Conservation (phyloP, 2,888 invertebrate genomes). For the Gandaritis pyraliata region DNA sequence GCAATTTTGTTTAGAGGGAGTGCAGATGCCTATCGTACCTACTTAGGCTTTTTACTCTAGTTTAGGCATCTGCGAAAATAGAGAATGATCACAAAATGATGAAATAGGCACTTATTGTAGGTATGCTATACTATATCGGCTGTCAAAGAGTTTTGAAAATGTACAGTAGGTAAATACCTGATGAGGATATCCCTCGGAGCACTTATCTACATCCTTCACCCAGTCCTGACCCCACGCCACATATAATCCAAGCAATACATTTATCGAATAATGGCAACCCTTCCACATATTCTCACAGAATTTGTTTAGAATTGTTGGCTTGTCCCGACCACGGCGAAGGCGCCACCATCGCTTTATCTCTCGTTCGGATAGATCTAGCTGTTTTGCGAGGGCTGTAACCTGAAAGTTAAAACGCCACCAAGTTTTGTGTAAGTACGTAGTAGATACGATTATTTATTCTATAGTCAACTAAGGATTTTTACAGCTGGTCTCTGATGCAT, state of each 20-base stretch:
- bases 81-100: too few relatives aligned
- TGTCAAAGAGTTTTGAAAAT: too few relatives aligned
- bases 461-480: too few relatives aligned
- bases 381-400: conserved; percentile 86
- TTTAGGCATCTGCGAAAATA: too few relatives aligned
- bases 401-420: background rate
- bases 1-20: too few relatives aligned
- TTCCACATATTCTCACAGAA: conserved; percentile 97
- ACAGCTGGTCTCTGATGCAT: too few relatives aligned
- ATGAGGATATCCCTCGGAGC: conserved; percentile 91
- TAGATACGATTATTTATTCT: too few relatives aligned
- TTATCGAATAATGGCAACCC: conserved; percentile 91
- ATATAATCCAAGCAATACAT: conserved; percentile 91
- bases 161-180: conserved; percentile 82
- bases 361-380: conserved; percentile 91
- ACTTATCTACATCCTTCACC: conserved; percentile 95
- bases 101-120: too few relatives aligned
- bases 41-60: too few relatives aligned
- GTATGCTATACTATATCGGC: too few relatives aligned
- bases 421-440: too few relatives aligned
- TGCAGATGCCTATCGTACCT: too few relatives aligned
- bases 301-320: conserved; percentile 94
- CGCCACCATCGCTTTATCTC: conserved; percentile 97
- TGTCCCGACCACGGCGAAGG: conserved; percentile 91
- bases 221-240: conserved; percentile 96